These are phyloP conservation scores for Standfussiana lucernea DNA, from an alignment of 2,888 invertebrate species.

Conservation along the genomic window DNA sequence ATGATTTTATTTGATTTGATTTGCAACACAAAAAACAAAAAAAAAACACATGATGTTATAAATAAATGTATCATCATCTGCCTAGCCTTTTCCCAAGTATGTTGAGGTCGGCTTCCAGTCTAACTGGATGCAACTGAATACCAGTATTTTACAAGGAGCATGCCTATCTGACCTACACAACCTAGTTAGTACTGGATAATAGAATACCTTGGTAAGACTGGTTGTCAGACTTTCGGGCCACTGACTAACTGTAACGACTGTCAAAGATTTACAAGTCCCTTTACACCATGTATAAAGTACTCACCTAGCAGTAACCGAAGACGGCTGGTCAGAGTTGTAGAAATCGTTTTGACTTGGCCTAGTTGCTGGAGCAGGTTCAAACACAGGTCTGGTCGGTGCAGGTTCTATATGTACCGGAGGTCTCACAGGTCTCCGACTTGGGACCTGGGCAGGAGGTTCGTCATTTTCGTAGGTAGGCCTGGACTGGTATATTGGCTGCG, in stretches of 20 bases:
- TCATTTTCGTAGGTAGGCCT: constrained; percentile 35
- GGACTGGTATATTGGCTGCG: constrained; percentile 37
- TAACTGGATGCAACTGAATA: background rate
- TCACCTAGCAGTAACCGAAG: constrained; percentile 23
- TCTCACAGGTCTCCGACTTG: constrained; percentile 24
- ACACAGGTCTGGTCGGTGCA: constrained; percentile 26
- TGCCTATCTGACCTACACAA: background rate
- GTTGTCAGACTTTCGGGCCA: background rate
- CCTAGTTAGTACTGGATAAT: background rate
- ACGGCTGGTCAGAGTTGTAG: constrained; percentile 7
- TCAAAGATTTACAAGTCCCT: background rate
- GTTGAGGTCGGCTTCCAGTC: background rate
- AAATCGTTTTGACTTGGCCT: constrained; percentile 1
- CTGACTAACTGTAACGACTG: background rate
- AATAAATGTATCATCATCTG: background rate
- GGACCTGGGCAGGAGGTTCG: constrained; percentile 7
- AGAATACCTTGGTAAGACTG: background rate
- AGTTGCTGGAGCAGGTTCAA: constrained; percentile 4
- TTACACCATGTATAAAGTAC: background rate
- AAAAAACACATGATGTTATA: background rate
- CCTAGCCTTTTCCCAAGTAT: background rate
- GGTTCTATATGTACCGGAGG: constrained; percentile 34
- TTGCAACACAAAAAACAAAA: too few species aligned
- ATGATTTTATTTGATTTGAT: too few species aligned
- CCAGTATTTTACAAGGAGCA: background rate